Evolutionary conservation across 1,140 invertebrate species (phyloP), one percentile per base, ranked within the genome.

Genomic region (Paralvinella palmiformis): DNA sequence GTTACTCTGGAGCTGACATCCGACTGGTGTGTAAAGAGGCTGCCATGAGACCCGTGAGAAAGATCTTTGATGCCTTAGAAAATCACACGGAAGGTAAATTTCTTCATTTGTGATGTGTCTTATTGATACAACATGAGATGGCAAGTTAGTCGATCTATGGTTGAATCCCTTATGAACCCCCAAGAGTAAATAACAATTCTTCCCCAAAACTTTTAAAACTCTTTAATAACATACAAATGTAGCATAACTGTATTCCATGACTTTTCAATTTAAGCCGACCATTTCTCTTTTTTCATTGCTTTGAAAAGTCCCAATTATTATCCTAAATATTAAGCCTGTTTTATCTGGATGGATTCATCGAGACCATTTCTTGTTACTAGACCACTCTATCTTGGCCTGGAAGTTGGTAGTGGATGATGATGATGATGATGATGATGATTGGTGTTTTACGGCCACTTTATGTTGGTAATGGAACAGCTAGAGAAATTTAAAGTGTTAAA

Each of bases 1-100:
- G 87, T 3, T 96, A 92, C 75, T 91, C 91, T 5, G 91, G 91
- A 5, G 89, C 90, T 22, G 93, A 97, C 74, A 86, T 96, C n/a
- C 88, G 88, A 69, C 76, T 91, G 66, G 84, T 92, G 10, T 93
- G 91, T 73, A 95, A 94, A 82, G 92, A 96, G 84, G 87, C 90
- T 1, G 86, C 83, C 53, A 85, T 85, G 82, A 74, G 77, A 62
- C 80, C 78, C 44, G 73, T 85, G 3, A 71, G 84, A 60, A 82
- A 84, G 69, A 76, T 84, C 62, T 83, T 84, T 69, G 71, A 78
- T 62, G 75, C 78, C 33, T 69, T 85, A 33, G 83, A 85, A 73
- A 79, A 81, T 60, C 73, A 77, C 37, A 68, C 68, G 59, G 75
- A 76, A 74, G 69, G 77, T 79, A 64, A 56, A 58, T 45, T 15